phyloP scores from a whole-genome alignment of 2,888 invertebrate genomes.

The Oscheius sp. region DNA sequence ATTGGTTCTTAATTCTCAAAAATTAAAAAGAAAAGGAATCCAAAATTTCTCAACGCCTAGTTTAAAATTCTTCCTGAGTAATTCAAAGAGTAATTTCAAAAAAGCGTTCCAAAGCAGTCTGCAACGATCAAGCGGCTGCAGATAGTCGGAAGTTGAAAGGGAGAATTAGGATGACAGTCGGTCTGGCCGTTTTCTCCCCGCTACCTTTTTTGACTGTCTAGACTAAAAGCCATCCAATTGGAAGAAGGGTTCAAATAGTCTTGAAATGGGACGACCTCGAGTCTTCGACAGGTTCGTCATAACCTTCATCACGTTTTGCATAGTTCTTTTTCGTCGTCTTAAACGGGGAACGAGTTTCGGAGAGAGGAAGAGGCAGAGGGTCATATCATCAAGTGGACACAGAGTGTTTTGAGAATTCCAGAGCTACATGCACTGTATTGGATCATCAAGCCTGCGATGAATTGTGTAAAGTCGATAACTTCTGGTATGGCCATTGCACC shows the following conservation, averaged over 20 bases:
- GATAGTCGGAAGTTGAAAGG: too few species aligned
- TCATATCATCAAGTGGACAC: not conserved
- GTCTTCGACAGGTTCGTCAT: not conserved
- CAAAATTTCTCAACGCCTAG: too few species aligned
- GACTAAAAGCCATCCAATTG: too few species aligned
- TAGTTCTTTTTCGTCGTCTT: not conserved
- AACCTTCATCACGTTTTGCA: conserved; percentile 6
- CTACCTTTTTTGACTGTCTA: not conserved
- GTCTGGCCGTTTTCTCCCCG: not conserved
- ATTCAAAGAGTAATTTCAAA: too few species aligned
- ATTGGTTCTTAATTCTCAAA: too few species aligned
- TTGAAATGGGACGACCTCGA: too few species aligned
- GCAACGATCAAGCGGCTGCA: too few species aligned
- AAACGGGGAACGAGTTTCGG: not conserved
- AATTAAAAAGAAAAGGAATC: too few species aligned
- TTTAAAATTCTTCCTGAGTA: too few species aligned
- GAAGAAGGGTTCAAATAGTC: not conserved
- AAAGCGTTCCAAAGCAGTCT: too few species aligned
- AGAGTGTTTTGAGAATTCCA: conserved; percentile 35
- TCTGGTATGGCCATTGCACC: conserved; percentile 55
- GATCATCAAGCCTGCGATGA: conserved; percentile 67
- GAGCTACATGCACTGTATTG: conserved; percentile 52
- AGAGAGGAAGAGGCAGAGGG: not conserved
- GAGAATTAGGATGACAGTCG: too few species aligned
- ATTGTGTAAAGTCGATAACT: conserved; percentile 58